Base-by-base conservation (phyloP, 2,797 vertebrate species). In the Melanotaenia maccullochi region DNA sequence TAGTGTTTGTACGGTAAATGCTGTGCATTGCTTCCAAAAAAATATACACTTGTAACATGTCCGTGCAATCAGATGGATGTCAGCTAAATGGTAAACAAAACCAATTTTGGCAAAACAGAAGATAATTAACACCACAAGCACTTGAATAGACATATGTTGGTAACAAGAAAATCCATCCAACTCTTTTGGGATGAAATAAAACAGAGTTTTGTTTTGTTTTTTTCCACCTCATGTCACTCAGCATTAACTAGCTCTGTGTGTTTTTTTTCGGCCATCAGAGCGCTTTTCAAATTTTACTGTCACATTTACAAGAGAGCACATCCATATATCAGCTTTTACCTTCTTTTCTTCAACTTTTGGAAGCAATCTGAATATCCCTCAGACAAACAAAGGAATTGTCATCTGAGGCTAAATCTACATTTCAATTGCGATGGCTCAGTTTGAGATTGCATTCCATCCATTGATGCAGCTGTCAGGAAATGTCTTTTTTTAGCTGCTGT, bases 361-460 rank as follows among this genome's bases (percentile, higher is more conserved):
- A 60, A 68, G 60, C 42, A 55, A 81, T 77, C 66, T 82, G 58
- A 60, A 60, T 60, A 69, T 61, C 22, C 0, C 40, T 32, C 61
- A 35, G 12, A 62, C 56, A 79, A 80, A 76, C 76, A 87, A 78
- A 76, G 35, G n/a, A 63, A 20, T 28, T 60, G 35, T 77, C 73
- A 61, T 84, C 81, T 59, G 84, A 81, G 59, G 67, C n/a, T 0
- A 64, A 73, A 77, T 84, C 73, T 77, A 73, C 79, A 84, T 81
- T 86, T 79, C 75, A 82, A 59, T 73, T 44, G 20, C 71, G 73
- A 68, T 65, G 42, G 61, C 73, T 72, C 60, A 49, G 22, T 87
- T 83, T 87, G 74, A 91, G 78, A 73, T 71, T 71, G 47, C 61
- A 67, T 81, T 79, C 89, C 58, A 83, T 85, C 82, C 69, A 56